Conservation (phyloP, 2,888 invertebrate species). For the Leistus spinibarbis region DNA sequence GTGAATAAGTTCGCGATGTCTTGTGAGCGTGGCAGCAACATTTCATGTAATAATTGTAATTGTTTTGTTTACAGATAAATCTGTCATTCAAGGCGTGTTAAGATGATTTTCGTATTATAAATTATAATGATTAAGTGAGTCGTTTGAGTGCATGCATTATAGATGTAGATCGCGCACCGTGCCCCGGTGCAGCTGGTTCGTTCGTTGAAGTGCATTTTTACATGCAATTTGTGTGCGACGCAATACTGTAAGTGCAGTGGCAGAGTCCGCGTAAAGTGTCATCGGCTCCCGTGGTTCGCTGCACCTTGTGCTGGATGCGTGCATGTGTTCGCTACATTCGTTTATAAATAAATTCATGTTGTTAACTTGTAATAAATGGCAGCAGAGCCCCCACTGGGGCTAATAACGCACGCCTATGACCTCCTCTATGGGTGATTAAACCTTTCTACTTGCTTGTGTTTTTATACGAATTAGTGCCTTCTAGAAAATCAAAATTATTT, state of each 20-base stretch:
- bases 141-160: not conserved
- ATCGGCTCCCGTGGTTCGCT: conserved; percentile 10
- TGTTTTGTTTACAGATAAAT: not conserved
- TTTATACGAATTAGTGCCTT: no score
- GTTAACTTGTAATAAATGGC: conserved; percentile 10
- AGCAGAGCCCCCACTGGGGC: not conserved
- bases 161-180: not conserved
- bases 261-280: conserved; percentile 3
- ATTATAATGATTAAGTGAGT: not conserved
- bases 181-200: conserved; percentile 4
- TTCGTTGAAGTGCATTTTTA: not conserved
- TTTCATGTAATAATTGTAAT: not conserved
- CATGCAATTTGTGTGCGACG: conserved; percentile 16
- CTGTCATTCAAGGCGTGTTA: not conserved
- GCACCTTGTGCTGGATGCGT: not conserved
- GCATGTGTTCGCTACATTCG: not conserved
- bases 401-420: not conserved
- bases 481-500: no score
- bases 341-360: not conserved
- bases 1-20: not conserved
- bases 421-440: not conserved
- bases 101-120: not conserved
- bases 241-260: conserved; percentile 13
- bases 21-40: not conserved
- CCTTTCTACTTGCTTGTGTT: no score